Evolutionary conservation across 2,888 invertebrate genomes (phyloP).

Genomic region (Carabus problematicus): DNA sequence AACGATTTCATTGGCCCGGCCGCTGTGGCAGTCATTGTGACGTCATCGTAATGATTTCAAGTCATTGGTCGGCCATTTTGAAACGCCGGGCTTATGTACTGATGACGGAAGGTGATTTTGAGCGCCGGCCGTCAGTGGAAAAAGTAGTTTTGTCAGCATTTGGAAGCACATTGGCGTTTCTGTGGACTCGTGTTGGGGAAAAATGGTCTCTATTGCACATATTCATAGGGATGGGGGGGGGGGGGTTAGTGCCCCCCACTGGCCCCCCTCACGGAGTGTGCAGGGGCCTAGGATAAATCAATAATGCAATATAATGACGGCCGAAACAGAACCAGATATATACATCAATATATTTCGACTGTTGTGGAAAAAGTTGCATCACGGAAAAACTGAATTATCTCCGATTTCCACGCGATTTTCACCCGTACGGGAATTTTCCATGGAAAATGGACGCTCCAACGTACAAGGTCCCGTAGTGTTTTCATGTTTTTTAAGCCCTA

Average conservation of each 20-base stretch:
- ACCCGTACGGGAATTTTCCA: not conserved
- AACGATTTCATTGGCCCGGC: slow-evolving; percentile 29
- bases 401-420: not conserved
- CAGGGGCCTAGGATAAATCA: slow-evolving; percentile 14
- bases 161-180: not conserved
- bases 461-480: too few relatives aligned
- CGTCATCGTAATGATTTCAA: slow-evolving; percentile 38
- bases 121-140: slow-evolving; percentile 10
- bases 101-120: slow-evolving; percentile 39
- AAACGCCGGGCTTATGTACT: slow-evolving; percentile 36
- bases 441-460: too few relatives aligned
- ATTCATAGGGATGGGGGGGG: not conserved
- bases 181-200: not conserved
- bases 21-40: slow-evolving; percentile 31
- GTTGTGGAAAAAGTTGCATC: not conserved
- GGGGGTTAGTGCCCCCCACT: too few relatives aligned
- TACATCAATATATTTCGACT: not conserved
- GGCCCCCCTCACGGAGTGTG: too few relatives aligned
- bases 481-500: too few relatives aligned
- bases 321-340: slow-evolving; percentile 19
- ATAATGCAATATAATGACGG: slow-evolving; percentile 35
- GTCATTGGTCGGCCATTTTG: slow-evolving; percentile 41
- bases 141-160: slow-evolving; percentile 24
- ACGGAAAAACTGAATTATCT: not conserved
- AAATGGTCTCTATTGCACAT: slow-evolving; percentile 1